A percentile compares a stretch with the other conserved stretches of the same genome.
phyloP scores from a whole-genome alignment of 2,888 invertebrate species.

The Epinotia ramella region DNA sequence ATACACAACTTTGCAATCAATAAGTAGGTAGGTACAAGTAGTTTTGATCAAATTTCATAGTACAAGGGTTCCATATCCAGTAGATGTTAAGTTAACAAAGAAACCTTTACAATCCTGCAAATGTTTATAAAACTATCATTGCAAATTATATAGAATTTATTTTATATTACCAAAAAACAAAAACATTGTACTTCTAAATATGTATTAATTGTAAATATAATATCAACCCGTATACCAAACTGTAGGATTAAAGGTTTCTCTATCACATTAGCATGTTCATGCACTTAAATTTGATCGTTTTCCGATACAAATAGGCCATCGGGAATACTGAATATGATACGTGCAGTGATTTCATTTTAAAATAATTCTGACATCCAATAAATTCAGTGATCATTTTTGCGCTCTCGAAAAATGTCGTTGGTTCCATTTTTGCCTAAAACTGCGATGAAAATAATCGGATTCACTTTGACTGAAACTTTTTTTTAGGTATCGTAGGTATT shows the following conservation, averaged over 20 bases:
- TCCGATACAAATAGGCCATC: constrained; percentile 28
- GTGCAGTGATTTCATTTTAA: constrained; percentile 18
- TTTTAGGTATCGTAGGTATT: no score
- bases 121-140: not conserved
- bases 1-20: no score
- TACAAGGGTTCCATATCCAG: constrained; percentile 4
- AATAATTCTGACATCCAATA: not conserved
- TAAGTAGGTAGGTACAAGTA: no score
- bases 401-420: not conserved
- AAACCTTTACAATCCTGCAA: not conserved
- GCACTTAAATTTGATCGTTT: constrained; percentile 20
- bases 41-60: not conserved
- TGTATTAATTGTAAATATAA: not conserved
- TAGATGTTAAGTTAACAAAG: not conserved
- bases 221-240: not conserved
- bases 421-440: not conserved
- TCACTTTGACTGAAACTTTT: no score
- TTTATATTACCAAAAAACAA: not conserved
- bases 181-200: not conserved
- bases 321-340: constrained; percentile 31
- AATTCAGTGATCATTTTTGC: not conserved
- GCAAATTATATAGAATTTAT: not conserved
- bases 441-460: no score
- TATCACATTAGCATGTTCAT: constrained; percentile 13
- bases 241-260: constrained; percentile 2